Evolutionary conservation across 2,797 vertebrate species (phyloP), one percentile per base, ranked within the genome.

Genomic region (Parambassis ranga): DNA sequence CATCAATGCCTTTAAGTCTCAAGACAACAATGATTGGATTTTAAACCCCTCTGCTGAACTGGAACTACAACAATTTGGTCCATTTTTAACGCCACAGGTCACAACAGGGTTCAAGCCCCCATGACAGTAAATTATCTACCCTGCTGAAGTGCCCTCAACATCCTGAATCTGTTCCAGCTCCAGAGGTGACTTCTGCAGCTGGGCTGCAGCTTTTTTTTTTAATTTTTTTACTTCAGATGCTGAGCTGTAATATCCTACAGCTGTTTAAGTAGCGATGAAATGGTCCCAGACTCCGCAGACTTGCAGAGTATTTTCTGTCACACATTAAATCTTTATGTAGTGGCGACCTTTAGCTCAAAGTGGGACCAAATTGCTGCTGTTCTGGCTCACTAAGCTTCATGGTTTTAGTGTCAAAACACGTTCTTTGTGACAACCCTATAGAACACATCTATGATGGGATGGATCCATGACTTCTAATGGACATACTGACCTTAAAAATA

Each of bases 301-400:
- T 18, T 39, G 20, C 15, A 2, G 26, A 51, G 35, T 52, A 37
- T 64, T 61, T 75, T 64, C 65, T 51, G 32, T 66, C 42, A 43
- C 42, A 51, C 57, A 50, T 75, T 78, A 61, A 72, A 76, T 83
- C 70, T 71, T 71, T 52, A 84, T 67, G 60, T 56, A 51, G 38
- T 37, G 56, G 57, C 10, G 71, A 85, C 75, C 78, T 81, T 86
- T 82, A 70, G 38, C 37, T 71, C 35, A 70, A 80, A 83, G 65
- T 65, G 51, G 43, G 24, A 42, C 53, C 53, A 76, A 81, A 83
- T 69, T 46, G 53, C 63, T 68, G 69, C 78, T 50, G 50, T 64
- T 69, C 61, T 52, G 63, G 60, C 51, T 77, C 60, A 53, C 31
- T 77, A 70, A 50, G 53, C 60, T 49, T 15, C 41, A 57, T 37